Evolutionary conservation across 2,113 vertebrate species (phyloP).

Genomic region (Pygoscelis adeliae): DNA sequence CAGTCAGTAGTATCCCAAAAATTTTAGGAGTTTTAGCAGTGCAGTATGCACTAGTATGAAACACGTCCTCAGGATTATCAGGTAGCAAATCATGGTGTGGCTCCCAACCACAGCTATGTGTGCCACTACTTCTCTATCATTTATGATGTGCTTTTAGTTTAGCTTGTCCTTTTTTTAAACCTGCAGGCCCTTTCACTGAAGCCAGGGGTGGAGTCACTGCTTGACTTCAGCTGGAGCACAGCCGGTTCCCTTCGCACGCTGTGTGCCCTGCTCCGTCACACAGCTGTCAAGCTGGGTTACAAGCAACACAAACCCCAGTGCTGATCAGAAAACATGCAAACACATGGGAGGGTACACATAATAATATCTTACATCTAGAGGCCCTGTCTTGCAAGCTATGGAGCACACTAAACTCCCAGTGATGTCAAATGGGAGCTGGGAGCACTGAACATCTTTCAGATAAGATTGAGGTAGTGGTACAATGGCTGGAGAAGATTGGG

Average conservation of each 20-base stretch:
- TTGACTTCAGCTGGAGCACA: not conserved
- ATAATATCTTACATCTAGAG: not conserved
- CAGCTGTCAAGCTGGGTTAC: not conserved
- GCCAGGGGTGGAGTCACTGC: not conserved
- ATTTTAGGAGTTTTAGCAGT: not conserved
- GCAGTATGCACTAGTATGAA: not conserved
- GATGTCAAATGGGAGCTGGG: not conserved
- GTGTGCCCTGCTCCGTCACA: not conserved
- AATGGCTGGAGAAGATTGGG: slow-evolving; percentile 33
- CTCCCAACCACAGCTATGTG: slow-evolving; percentile 48
- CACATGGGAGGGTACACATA: not conserved
- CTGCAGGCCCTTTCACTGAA: not conserved
- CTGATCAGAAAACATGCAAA: not conserved
- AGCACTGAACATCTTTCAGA: not conserved
- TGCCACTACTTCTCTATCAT: not conserved
- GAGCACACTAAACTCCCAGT: not conserved
- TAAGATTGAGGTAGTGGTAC: not conserved
- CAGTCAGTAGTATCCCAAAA: not conserved
- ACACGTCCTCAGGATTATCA: not conserved
- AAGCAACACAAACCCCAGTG: not conserved
- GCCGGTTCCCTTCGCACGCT: not conserved
- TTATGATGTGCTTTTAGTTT: not conserved
- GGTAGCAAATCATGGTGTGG: not conserved
- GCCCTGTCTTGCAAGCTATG: not conserved
- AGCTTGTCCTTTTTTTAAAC: not conserved